A percentile compares a stretch with the other conserved stretches of the same genome.
Evolutionary conservation across 2,797 vertebrate genomes (phyloP).

Genomic region (Sorex maritimensis): DNA sequence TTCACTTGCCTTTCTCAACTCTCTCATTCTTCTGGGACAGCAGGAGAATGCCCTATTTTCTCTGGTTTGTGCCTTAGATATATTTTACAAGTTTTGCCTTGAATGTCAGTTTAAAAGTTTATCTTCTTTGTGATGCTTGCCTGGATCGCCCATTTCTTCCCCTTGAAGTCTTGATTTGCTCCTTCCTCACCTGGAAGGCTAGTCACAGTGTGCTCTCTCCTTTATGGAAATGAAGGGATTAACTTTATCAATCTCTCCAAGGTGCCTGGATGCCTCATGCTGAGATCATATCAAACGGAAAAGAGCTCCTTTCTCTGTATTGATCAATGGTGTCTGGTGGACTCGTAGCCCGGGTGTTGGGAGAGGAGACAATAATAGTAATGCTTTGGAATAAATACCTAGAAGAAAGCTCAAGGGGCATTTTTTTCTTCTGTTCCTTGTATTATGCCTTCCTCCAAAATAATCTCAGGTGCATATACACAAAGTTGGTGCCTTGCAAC

Average conservation of each 20-base stretch:
- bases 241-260: not conserved
- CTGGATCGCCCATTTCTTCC: not conserved
- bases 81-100: conserved; percentile 35
- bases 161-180: not conserved
- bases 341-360: conserved; percentile 50
- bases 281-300: not conserved
- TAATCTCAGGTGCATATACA: not conserved
- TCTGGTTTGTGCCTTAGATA: conserved; percentile 26
- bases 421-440: conserved; percentile 38
- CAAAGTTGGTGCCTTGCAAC: not conserved
- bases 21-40: conserved; percentile 57
- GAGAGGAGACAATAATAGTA: not conserved
- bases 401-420: not conserved
- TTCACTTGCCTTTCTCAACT: conserved; percentile 24
- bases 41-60: conserved; percentile 41
- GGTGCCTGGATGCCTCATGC: not conserved
- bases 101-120: conserved; percentile 35
- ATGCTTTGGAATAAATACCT: conserved; percentile 8
- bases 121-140: conserved; percentile 33
- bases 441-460: conserved; percentile 44
- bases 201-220: not conserved
- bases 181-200: not conserved
- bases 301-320: not conserved
- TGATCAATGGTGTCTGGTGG: not conserved
- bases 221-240: not conserved